phyloP scores from a whole-genome alignment of 2,888 invertebrate genomes.

The Desoria tigrina region DNA sequence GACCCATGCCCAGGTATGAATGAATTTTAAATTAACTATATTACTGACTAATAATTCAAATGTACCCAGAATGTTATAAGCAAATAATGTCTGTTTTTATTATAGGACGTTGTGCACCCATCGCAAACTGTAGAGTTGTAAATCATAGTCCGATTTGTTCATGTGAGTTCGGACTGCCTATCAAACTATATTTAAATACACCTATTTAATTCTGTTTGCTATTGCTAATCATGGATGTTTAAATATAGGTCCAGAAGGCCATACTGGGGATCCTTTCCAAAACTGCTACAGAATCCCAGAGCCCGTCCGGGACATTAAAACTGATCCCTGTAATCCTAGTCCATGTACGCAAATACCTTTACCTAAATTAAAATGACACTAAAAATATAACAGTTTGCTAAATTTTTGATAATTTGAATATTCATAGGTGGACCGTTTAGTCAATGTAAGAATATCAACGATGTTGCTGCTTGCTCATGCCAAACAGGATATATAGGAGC shows the following conservation, averaged over 20 bases:
- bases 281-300: background rate
- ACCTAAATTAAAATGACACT: too few relatives aligned
- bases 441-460: slow-evolving; percentile 45
- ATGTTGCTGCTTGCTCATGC: slow-evolving; percentile 49
- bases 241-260: slow-evolving; percentile 55
- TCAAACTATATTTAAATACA: background rate
- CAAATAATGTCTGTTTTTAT: too few relatives aligned
- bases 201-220: too few relatives aligned
- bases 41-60: background rate
- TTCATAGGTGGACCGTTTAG: slow-evolving; percentile 22
- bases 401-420: too few relatives aligned
- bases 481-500: slow-evolving; percentile 37
- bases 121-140: slow-evolving; percentile 61
- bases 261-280: slow-evolving; percentile 57
- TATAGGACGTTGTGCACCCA: slow-evolving; percentile 66
- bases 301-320: background rate
- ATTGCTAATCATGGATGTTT: too few relatives aligned
- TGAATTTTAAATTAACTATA: background rate
- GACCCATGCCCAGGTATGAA: slow-evolving; percentile 79
- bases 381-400: too few relatives aligned
- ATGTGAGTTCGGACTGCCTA: slow-evolving; percentile 17
- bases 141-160: slow-evolving; percentile 55
- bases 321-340: slow-evolving; percentile 46
- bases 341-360: slow-evolving; percentile 45
- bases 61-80: too few relatives aligned